Conservation (phyloP, 1,140 invertebrate species). For the Drosophila nigromelanica region DNA sequence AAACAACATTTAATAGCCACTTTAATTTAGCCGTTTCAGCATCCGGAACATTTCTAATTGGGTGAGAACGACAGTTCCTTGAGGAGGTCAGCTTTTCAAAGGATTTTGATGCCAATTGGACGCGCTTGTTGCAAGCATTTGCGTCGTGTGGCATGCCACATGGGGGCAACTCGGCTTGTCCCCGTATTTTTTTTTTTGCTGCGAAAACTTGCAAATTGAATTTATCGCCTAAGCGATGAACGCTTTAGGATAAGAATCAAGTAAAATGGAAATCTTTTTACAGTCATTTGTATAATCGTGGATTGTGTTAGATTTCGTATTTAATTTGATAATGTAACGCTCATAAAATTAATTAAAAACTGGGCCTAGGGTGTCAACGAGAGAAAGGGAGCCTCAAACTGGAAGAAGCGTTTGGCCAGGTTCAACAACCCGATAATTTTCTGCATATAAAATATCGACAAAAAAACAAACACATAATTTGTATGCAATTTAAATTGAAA, state of each 20-base stretch:
- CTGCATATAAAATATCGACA: constrained; percentile 10
- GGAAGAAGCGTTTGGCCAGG: background rate
- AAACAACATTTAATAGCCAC: background rate
- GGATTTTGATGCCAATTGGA: constrained; percentile 12
- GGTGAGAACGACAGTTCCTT: background rate
- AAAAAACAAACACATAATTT: constrained; percentile 12
- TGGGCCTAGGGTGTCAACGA: background rate
- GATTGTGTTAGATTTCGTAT: constrained; percentile 11
- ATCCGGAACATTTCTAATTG: constrained; percentile 4
- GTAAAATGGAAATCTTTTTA: background rate
- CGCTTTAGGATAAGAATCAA: background rate
- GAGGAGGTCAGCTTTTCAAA: background rate
- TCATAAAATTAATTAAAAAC: constrained; percentile 32
- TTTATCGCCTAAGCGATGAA: constrained; percentile 10
- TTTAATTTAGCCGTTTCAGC: background rate
- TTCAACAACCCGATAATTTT: constrained; percentile 38
- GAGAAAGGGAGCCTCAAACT: background rate
- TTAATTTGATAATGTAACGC: constrained; percentile 33
- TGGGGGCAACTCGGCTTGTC: background rate
- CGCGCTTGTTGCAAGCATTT: constrained; percentile 3
- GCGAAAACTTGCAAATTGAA: constrained; percentile 12
- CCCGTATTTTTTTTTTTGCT: background rate
- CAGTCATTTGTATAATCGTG: constrained; percentile 3
- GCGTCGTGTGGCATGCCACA: constrained; percentile 2
- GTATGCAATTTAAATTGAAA: constrained; percentile 34